Conservation (phyloP, 2,113 vertebrate species). For the Muscicapa adusta region DNA sequence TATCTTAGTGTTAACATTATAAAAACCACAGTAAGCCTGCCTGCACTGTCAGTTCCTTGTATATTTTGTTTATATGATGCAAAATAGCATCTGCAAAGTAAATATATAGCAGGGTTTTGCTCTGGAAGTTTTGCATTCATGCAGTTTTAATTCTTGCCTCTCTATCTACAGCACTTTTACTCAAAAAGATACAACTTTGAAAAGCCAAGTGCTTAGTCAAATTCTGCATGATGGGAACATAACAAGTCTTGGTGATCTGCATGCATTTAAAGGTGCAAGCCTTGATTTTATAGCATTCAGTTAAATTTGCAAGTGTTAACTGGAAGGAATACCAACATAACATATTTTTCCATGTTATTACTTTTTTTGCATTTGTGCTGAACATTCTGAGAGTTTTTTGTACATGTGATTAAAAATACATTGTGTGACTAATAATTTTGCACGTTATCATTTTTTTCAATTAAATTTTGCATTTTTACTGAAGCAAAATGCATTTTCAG, state of each 20-base stretch:
- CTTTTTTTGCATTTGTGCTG: not conserved
- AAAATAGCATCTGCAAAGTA: not conserved
- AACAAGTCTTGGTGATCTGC: not conserved
- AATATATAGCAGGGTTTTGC: not conserved
- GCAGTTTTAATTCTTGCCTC: not conserved
- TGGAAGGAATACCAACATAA: not conserved
- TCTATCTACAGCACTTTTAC: not conserved
- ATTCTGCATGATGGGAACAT: not conserved
- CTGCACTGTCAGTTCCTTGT: not conserved
- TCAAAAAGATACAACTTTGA: not conserved
- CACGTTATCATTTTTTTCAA: not conserved
- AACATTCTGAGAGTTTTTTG: not conserved
- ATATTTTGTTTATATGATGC: not conserved
- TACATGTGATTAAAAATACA: not conserved
- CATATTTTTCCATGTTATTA: accelerated
- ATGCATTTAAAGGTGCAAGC: not conserved
- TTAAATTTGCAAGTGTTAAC: not conserved
- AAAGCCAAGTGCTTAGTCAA: not conserved
- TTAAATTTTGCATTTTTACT: not conserved
- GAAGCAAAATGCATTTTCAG: not conserved
- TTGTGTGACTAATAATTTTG: not conserved
- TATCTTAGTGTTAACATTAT: not conserved
- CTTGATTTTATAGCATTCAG: not conserved
- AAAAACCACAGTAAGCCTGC: not conserved
- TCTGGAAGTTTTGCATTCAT: not conserved